These are phyloP conservation scores for Mactra quadrangularis DNA, from an alignment of 1,140 invertebrate species.

Conservation along the genomic window DNA sequence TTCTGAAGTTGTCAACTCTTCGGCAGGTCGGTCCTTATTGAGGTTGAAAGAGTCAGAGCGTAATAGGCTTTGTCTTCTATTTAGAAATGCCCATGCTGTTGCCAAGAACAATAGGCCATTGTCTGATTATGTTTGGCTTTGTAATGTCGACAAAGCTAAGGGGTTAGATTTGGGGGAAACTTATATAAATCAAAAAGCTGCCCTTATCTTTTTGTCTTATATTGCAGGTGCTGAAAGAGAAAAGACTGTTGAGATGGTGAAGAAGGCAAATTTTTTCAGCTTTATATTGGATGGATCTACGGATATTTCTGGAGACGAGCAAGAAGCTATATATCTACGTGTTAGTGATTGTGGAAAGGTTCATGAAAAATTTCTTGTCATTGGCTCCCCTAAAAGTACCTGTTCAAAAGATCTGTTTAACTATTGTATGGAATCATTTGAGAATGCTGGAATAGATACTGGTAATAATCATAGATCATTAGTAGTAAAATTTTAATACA, in stretches of 20 bases:
- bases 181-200: conserved; percentile 15
- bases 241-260: not conserved
- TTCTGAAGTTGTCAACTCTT: not conserved
- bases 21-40: not conserved
- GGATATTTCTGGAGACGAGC: conserved; percentile 30
- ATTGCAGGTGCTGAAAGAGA: conserved; percentile 20
- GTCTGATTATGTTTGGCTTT: not conserved
- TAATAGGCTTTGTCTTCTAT: not conserved
- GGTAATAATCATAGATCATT: too few relatives aligned
- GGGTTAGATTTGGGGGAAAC: not conserved
- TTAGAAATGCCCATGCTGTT: conserved; percentile 2
- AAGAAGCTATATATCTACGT: conserved; percentile 5
- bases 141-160: conserved; percentile 6
- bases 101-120: conserved; percentile 2
- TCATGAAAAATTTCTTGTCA: not conserved
- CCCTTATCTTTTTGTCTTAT: not conserved
- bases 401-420: not conserved
- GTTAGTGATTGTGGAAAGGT: not conserved
- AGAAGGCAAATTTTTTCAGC: not conserved
- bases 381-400: conserved; percentile 1
- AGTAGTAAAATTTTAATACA: too few relatives aligned
- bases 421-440: too few relatives aligned
- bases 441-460: too few relatives aligned
- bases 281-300: conserved; percentile 15
- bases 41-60: not conserved